Base-by-base conservation (phyloP, 1,140 invertebrate genomes). In the Fragariocoptes setiger region DNA sequence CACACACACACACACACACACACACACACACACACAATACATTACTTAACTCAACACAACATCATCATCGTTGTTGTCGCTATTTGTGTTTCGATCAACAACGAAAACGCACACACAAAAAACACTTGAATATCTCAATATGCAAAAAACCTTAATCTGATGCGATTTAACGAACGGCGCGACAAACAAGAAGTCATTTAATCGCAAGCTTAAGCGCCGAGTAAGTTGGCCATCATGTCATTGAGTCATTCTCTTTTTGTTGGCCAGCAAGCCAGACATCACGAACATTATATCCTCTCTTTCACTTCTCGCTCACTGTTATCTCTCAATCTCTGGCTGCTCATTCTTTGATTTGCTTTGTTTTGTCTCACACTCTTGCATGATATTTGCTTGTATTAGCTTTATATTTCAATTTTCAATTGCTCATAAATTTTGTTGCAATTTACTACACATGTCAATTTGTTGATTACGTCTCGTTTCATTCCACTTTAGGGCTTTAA, bases 261-360 rank as follows among this genome's bases (percentile, higher is more conserved):
- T 20, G 40, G 25, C 38, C 16, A 36, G 16, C 42, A 14, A 39
- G n/a, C 8, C 13, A 19, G 22, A n/a, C 38, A 14, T 22, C 4
- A 38, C 8, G 36, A 37, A 38, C 17, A 15, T 43, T 19, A 19
- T 37, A 35, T 19, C 21, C 19, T 12, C n/a, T 31, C 17, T 13
- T 41, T 18, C 21, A n/a, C 21, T 18, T 39, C 19, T 41, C 35
- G 17, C 13, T 42, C 40, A 15, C 22, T 39, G n/a, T 4, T 16
- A 16, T 18, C 25, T 22, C 16, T 38, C 3, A 2, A 5, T 38
- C 22, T 42, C 21, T 18, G 16, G 21, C 19, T 4, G 21, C 18
- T 42, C 4, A 21, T 8, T 43, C 14, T 37, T 38, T 20, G 14
- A 16, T 44, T 25, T 22, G 5, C 21, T 35, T 21, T 43, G 4